Percentiles rank a stretch among this genome's conserved stretches.
Conservation (phyloP, 2,113 vertebrate genomes). For the Trochalopteron elliotii region DNA sequence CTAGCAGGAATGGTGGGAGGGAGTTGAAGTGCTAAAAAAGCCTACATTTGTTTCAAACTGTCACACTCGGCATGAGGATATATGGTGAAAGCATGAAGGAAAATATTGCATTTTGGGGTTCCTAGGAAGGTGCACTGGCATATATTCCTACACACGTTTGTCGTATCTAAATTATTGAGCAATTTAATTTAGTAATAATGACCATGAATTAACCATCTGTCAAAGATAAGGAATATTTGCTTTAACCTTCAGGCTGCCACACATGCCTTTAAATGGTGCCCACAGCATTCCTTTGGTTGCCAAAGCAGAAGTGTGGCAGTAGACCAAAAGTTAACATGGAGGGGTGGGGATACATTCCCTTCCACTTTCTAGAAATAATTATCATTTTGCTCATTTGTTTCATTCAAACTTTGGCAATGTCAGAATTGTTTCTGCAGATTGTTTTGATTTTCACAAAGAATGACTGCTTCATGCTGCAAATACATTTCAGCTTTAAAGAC, state of each 20-base stretch:
- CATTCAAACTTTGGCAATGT: not conserved
- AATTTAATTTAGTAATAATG: constrained; percentile 59
- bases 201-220: constrained; percentile 51
- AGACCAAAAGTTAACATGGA: not conserved
- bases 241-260: constrained; percentile 33
- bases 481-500: not conserved
- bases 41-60: not conserved
- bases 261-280: constrained; percentile 7
- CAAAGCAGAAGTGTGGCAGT: not conserved
- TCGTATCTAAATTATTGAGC: constrained; percentile 53
- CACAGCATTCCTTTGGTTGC: constrained; percentile 28
- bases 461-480: not conserved
- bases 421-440: constrained; percentile 9
- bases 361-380: constrained; percentile 4
- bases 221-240: constrained; percentile 42
- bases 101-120: not conserved
- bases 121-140: constrained; percentile 37
- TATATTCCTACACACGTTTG: constrained; percentile 43
- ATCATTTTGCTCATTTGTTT: not conserved
- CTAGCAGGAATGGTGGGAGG: not conserved
- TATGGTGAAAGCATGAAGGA: not conserved
- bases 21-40: not conserved
- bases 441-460: constrained; percentile 29
- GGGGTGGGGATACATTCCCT: not conserved
- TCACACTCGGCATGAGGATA: not conserved